Evolutionary conservation across 2,888 invertebrate genomes (phyloP).

Genomic region (Dynastes hyllus): DNA sequence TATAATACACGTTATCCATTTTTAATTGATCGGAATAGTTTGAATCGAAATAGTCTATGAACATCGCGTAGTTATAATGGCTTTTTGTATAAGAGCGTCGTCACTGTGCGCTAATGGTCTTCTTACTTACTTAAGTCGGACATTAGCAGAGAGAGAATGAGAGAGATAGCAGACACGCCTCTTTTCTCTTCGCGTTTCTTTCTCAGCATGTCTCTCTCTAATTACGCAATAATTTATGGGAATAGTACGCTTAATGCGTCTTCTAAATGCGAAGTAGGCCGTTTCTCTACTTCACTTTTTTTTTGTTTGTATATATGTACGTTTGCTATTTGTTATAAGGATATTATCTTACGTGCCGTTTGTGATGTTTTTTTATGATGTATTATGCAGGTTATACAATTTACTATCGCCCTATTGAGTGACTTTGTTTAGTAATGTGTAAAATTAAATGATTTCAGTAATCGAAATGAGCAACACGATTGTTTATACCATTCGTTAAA

Average conservation of each 20-base stretch:
- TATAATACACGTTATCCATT: conserved; percentile 32
- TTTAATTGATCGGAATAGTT: conserved; percentile 43
- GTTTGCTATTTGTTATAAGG: too few species aligned
- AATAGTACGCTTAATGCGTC: conserved; percentile 12
- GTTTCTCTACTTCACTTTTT: conserved; percentile 11
- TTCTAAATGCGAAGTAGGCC: conserved; percentile 12
- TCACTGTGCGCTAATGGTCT: conserved; percentile 9
- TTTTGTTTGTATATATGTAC: conserved; percentile 2
- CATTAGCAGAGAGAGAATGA: background rate
- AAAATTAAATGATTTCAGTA: too few species aligned
- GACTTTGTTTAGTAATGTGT: too few species aligned
- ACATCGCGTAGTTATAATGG: conserved; percentile 1
- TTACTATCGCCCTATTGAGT: too few species aligned
- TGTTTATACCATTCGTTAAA: too few species aligned
- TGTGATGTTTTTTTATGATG: too few species aligned
- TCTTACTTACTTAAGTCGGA: conserved; percentile 10
- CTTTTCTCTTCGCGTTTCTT: background rate
- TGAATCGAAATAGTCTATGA: conserved; percentile 9
- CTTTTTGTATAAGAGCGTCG: background rate
- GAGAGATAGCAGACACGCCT: background rate
- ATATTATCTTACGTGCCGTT: too few species aligned
- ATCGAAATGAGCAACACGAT: too few species aligned
- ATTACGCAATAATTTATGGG: conserved; percentile 30
- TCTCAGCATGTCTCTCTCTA: conserved; percentile 5
- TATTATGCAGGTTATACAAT: too few species aligned